Percentiles rank a stretch among this genome's conserved stretches.
Conservation (phyloP, 2,113 vertebrate species). For the Dermatemys mawii region DNA sequence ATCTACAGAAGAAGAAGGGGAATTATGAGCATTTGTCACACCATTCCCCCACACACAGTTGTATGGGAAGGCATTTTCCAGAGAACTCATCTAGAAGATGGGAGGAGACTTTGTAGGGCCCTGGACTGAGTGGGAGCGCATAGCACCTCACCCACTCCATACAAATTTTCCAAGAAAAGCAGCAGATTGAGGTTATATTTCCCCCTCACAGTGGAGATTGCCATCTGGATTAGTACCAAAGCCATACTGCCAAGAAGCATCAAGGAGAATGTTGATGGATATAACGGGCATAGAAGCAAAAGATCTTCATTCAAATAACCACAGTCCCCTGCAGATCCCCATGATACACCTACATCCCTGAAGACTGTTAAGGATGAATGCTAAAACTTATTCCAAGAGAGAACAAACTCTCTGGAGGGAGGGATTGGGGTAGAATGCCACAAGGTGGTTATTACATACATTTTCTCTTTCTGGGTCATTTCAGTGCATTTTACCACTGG, state of each 20-base stretch:
- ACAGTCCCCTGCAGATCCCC: too few relatives aligned
- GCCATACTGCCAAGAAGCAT: not conserved
- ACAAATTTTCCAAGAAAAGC: not conserved
- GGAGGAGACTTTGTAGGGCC: not conserved
- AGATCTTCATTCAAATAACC: not conserved
- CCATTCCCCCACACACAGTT: not conserved
- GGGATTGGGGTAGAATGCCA: not conserved
- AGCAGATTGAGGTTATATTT: not conserved
- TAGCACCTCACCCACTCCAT: not conserved
- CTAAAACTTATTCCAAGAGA: not conserved
- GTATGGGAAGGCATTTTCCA: not conserved
- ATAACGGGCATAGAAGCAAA: not conserved
- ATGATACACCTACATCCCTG: not conserved
- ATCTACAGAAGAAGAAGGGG: accelerated
- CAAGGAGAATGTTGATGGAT: not conserved
- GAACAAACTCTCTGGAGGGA: not conserved
- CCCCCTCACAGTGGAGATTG: not conserved
- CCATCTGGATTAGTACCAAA: not conserved
- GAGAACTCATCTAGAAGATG: not conserved
- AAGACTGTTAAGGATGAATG: not conserved
- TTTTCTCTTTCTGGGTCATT: not conserved
- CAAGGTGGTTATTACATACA: not conserved
- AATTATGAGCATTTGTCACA: accelerated
- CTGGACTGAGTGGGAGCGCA: not conserved
- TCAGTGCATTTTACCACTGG: not conserved